Evolutionary conservation across 2,888 invertebrate species (phyloP).

Genomic region (Lingula anatina): DNA sequence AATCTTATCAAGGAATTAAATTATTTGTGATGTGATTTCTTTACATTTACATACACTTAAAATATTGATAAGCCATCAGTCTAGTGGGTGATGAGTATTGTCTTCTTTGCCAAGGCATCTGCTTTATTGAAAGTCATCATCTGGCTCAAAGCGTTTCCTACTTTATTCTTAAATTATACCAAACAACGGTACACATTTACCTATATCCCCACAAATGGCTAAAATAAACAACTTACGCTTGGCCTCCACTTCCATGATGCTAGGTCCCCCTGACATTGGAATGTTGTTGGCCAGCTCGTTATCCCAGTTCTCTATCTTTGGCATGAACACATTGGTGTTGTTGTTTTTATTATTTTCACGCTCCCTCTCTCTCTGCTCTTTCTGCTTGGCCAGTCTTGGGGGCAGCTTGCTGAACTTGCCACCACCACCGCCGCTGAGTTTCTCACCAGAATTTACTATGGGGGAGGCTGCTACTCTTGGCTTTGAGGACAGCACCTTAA

Average conservation of each 20-base stretch:
- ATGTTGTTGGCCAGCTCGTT: constrained; percentile 49
- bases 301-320: constrained; percentile 51
- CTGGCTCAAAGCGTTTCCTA: no score
- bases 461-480: no score
- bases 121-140: no score
- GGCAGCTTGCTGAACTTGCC: constrained; percentile 63
- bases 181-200: no score
- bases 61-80: no score
- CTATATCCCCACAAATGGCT: no score
- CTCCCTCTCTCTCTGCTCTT: constrained; percentile 57
- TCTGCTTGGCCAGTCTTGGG: constrained; percentile 73
- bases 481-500: constrained; percentile 34
- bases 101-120: no score
- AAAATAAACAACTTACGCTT: constrained; percentile 14
- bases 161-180: no score
- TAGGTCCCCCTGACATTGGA: constrained; percentile 13
- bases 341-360: constrained; percentile 24
- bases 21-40: no score
- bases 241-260: constrained; percentile 7
- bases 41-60: no score
- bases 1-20: no score
- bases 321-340: constrained; percentile 33
- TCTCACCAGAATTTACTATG: constrained; percentile 21
- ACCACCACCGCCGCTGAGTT: constrained; percentile 13
- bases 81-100: no score